Evolutionary conservation across 2,113 vertebrate genomes (phyloP), one percentile per base, ranked within the genome.

Genomic region (Chitala chitala): DNA sequence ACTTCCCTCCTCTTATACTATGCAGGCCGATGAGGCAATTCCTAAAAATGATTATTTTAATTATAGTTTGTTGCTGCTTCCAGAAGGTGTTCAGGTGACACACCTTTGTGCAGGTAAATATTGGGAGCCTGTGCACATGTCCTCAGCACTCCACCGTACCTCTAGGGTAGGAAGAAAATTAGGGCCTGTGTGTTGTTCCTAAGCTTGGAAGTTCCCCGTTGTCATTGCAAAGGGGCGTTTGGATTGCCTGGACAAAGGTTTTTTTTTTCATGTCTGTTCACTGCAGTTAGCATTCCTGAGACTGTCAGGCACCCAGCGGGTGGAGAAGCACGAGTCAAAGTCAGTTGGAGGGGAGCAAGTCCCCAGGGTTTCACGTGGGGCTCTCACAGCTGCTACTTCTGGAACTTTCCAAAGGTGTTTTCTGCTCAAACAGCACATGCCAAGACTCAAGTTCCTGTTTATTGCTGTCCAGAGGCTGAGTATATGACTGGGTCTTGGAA

Each of bases 1-100:
- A 61, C 59, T 59, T 13, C 58, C n/a, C 58, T 36, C 59, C 59
- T n/a, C n/a, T n/a, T n/a, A n/a, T n/a, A n/a, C n/a, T n/a, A n/a
- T n/a, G n/a, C 33, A 63, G 17, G 59, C 31, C 38, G 66, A 55
- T 40, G 15, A 55, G 61, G 64, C 64, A 71, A 75, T 80, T 73
- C 78, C 50, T 38, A 53, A 74, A 74, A 74, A 69, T 76, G 56
- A 78, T 73, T 64, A 63, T 48, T 54, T 71, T 75, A 64, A 77
- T 77, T 82, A 75, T 75, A 73, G 77, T 66, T 51, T 54, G 26
- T 5, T 40, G 29, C 46, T 13, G 63, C 69, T 82, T 40, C 56
- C 78, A 80, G 81, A 78, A 75, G 68, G 75, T 72, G 53, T 22
- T 73, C 17, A 68, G 55, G 46, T 46, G n/a, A 58, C 44, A 76